Evolutionary conservation across 2,797 vertebrate species (phyloP), one percentile per base, ranked within the genome.

Genomic region (Ataeniobius toweri): DNA sequence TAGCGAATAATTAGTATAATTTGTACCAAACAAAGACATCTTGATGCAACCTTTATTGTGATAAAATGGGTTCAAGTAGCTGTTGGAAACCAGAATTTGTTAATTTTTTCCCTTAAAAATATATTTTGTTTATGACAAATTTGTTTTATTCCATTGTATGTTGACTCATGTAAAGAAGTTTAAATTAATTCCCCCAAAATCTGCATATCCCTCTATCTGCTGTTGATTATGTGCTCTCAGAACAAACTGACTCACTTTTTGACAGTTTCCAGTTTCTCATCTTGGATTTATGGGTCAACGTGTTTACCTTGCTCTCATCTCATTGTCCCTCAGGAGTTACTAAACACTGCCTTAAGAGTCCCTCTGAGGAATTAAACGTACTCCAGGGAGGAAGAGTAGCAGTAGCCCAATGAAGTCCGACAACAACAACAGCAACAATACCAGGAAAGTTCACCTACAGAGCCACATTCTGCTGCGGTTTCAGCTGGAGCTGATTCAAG

Each of bases 261-360:
- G 63, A 78, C 79, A 74, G 81, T 71, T 79, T 85, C 74, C 79
- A 72, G 82, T 71, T 76, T 86, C 76, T 86, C 77, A 56, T 79
- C 75, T 88, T 85, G 85, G 79, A 72, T 69, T 41, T 74, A 55
- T 61, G 74, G 41, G 39, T 79, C 61, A 26, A 3, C 69, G 79
- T 87, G 87, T 92, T 92, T 91, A 83, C 81, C 75, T 77, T 80
- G 75, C 83, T 85, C 83, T 88, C 82, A 75, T 87, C 80, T 77
- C 74, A 39, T 20, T 56, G 80, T 88, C 85, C 79, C 82, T 46
- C 56, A 14, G 81, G 82, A 78, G 61, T 61, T 77, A 79, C 90
- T 72, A 77, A 86, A 79, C 77, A 76, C 79, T 2, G 58, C 76
- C 77, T 72, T 44, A 65, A 63, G 76, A 79, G 79, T 86, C 70